Evolutionary conservation across 1,140 invertebrate genomes (phyloP).

Genomic region (Brachionus plicatilis): DNA sequence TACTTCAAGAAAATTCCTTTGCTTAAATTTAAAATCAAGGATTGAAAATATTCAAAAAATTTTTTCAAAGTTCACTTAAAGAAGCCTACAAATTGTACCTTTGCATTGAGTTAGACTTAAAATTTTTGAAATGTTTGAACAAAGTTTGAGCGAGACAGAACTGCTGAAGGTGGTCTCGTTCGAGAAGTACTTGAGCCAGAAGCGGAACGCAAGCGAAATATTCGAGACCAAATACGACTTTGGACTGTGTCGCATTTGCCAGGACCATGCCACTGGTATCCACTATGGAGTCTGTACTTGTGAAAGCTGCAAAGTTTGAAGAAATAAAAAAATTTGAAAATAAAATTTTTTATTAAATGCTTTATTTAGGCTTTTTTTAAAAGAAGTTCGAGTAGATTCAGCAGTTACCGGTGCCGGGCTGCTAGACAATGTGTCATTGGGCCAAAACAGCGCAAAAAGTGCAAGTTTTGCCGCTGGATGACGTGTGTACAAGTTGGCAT

Average conservation of each 20-base stretch:
- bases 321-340: not conserved
- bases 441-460: constrained; percentile 50
- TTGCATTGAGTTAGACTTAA: not conserved
- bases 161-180: not conserved
- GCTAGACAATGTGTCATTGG: constrained; percentile 49
- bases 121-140: not conserved
- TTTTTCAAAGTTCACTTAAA: not conserved
- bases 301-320: constrained; percentile 24
- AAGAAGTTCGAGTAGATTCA: constrained; percentile 15
- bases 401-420: constrained; percentile 52
- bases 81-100: not conserved
- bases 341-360: not conserved
- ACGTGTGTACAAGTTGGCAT: constrained; percentile 51
- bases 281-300: constrained; percentile 41
- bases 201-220: not conserved
- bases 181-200: not conserved
- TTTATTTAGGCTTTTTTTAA: constrained; percentile 42
- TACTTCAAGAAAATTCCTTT: not conserved
- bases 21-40: not conserved
- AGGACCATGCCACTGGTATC: constrained; percentile 12
- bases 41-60: not conserved
- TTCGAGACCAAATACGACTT: constrained; percentile 24
- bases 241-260: not conserved
- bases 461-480: constrained; percentile 52
- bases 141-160: not conserved